Percentiles rank a stretch among this genome's conserved stretches.
These are phyloP conservation scores for Lithobates sylvaticus DNA, from an alignment of 2,797 vertebrate genomes.

Conservation along the genomic window DNA sequence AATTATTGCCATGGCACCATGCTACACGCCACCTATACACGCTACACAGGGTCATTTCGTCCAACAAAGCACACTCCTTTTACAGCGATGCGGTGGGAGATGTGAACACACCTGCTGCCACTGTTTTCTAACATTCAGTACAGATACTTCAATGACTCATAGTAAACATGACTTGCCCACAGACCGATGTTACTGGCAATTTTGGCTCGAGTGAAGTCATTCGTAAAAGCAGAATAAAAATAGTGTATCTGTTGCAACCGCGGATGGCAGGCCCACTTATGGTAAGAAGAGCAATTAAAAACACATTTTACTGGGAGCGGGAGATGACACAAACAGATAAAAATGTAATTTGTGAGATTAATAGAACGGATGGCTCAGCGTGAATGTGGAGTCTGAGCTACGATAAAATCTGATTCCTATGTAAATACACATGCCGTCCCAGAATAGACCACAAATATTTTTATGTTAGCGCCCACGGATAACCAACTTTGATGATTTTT, in stretches of 20 bases:
- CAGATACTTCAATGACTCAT: neutral
- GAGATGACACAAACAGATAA: conserved; percentile 2
- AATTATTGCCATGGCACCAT: too few relatives aligned
- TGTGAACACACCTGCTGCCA: too few relatives aligned
- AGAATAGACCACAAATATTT: conserved; percentile 25
- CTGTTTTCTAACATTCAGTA: neutral
- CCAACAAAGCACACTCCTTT: too few relatives aligned
- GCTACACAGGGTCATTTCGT: too few relatives aligned
- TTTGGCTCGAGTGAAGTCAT: neutral
- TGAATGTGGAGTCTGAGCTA: neutral
- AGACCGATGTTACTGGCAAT: neutral
- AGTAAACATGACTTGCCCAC: neutral
- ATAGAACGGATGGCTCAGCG: neutral
- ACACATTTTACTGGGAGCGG: neutral
- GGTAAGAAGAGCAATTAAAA: conserved; percentile 3
- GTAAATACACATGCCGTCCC: neutral
- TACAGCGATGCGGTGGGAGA: too few relatives aligned
- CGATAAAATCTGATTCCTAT: neutral
- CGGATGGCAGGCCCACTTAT: neutral
- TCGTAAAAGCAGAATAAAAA: neutral
- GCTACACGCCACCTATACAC: too few relatives aligned
- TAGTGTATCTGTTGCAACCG: neutral
- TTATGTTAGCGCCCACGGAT: neutral
- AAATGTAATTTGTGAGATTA: neutral
- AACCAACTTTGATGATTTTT: conserved; percentile 22